These are phyloP conservation scores for Caprella mutica DNA, from an alignment of 2,888 invertebrate genomes.

Conservation along the genomic window DNA sequence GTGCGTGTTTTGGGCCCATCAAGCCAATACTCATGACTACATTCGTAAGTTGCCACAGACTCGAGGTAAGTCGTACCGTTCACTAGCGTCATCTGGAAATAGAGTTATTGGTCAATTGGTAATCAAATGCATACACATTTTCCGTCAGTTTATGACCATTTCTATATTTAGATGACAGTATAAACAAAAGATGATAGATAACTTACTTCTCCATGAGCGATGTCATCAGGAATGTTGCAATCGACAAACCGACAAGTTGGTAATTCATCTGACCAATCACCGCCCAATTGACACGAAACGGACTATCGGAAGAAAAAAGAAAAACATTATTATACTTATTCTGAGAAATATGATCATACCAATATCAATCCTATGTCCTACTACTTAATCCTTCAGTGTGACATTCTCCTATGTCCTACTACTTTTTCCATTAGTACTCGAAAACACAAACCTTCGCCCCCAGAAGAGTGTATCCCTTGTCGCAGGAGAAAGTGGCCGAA, in stretches of 20 bases:
- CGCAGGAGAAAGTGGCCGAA: slow-evolving; percentile 66
- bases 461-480: slow-evolving; percentile 69
- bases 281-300: slow-evolving; percentile 71
- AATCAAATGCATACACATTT: too few species aligned
- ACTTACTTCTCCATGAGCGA: slow-evolving; percentile 42
- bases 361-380: too few species aligned
- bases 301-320: slow-evolving; percentile 46
- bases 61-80: slow-evolving; percentile 83
- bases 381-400: too few species aligned
- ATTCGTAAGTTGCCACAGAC: slow-evolving; percentile 70
- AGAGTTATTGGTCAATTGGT: too few species aligned
- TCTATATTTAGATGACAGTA: not conserved
- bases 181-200: not conserved
- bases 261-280: slow-evolving; percentile 67
- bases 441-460: slow-evolving; percentile 73
- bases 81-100: slow-evolving; percentile 53
- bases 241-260: slow-evolving; percentile 59
- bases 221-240: slow-evolving; percentile 37
- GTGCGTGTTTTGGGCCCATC: slow-evolving; percentile 50
- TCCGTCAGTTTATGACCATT: too few species aligned
- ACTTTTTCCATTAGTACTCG: too few species aligned
- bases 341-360: too few species aligned
- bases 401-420: too few species aligned
- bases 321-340: too few species aligned
- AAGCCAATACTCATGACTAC: slow-evolving; percentile 64